Percentiles rank a stretch among this genome's conserved stretches.
phyloP scores from a whole-genome alignment of 2,113 vertebrate species.

The Hemibagrus wyckioides region DNA sequence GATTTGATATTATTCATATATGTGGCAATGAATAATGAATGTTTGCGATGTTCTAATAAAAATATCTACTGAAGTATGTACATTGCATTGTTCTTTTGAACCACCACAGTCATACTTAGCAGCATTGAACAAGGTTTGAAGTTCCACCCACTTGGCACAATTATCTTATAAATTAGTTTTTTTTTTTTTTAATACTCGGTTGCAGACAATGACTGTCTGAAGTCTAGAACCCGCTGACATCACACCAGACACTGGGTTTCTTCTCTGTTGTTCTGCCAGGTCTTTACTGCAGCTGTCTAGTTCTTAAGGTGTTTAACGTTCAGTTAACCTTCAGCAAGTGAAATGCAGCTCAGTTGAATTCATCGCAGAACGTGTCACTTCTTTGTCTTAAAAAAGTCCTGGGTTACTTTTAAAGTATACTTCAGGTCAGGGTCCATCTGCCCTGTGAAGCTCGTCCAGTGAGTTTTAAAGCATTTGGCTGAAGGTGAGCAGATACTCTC shows the following conservation, averaged over 20 bases:
- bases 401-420: neutral
- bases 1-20: neutral
- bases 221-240: too few relatives aligned
- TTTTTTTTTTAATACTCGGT: neutral
- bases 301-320: neutral
- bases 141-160: neutral
- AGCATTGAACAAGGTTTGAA: neutral
- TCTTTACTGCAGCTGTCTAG: neutral
- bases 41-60: too few relatives aligned
- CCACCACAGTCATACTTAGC: neutral
- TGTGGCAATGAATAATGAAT: too few relatives aligned
- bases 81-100: neutral
- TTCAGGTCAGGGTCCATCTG: too few relatives aligned
- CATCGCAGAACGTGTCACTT: neutral
- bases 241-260: too few relatives aligned
- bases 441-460: too few relatives aligned
- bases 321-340: neutral
- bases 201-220: neutral
- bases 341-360: neutral
- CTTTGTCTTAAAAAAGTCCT: too few relatives aligned
- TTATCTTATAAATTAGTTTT: neutral
- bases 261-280: neutral
- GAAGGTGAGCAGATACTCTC: neutral
- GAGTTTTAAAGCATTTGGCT: neutral
- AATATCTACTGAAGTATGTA: neutral